A percentile compares a stretch with the other conserved stretches of the same genome.
phyloP scores from a whole-genome alignment of 2,113 vertebrate species.

The Hippocampus guttulatus region DNA sequence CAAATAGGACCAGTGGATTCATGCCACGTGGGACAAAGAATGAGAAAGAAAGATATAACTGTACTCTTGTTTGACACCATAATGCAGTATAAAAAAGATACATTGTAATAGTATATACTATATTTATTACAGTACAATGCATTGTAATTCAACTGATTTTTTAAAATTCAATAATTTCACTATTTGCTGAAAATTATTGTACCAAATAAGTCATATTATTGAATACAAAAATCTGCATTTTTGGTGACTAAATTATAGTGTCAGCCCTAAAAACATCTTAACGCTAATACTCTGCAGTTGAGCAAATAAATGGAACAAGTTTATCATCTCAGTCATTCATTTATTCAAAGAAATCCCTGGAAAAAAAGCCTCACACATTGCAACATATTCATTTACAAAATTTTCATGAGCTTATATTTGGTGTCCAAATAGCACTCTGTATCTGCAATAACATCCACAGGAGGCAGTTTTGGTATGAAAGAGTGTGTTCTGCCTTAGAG shows the following conservation, averaged over 20 bases:
- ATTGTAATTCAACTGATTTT: too few relatives aligned
- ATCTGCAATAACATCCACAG: background rate
- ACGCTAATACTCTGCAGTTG: background rate
- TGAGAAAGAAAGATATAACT: too few relatives aligned
- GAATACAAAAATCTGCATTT: too few relatives aligned
- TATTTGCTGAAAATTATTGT: too few relatives aligned
- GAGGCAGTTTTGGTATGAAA: background rate
- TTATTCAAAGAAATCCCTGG: conserved; percentile 5
- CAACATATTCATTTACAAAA: background rate
- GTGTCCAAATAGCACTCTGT: background rate
- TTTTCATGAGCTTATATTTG: background rate
- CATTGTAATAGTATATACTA: too few relatives aligned
- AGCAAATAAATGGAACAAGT: background rate
- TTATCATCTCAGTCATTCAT: background rate
- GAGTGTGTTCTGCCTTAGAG: background rate
- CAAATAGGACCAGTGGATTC: too few relatives aligned
- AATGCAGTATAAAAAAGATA: too few relatives aligned
- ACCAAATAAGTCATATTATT: too few relatives aligned
- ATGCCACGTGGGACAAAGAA: too few relatives aligned
- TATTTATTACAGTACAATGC: too few relatives aligned
- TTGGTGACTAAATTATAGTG: background rate
- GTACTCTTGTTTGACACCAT: too few relatives aligned
- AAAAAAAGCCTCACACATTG: background rate
- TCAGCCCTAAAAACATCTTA: background rate
- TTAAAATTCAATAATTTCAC: too few relatives aligned